Percentiles rank a stretch among this genome's conserved stretches.
These are phyloP conservation scores for Electrophaes corylata DNA, from an alignment of 2,888 invertebrate genomes.

Conservation along the genomic window DNA sequence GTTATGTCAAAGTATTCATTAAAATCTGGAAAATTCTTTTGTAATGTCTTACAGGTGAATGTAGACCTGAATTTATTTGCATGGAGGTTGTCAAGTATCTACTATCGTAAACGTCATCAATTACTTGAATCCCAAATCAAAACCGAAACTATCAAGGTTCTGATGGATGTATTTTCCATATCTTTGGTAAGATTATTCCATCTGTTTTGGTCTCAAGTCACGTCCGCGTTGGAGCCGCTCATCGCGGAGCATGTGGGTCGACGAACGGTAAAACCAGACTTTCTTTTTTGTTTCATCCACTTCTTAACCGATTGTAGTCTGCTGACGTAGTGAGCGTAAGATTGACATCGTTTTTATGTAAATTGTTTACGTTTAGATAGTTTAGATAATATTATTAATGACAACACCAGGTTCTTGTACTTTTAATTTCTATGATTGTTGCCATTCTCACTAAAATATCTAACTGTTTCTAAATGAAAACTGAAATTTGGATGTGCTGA, in stretches of 20 bases:
- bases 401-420: no score
- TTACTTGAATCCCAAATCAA: no score
- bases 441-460: no score
- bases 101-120: neutral
- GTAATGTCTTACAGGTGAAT: no score
- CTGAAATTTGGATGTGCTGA: no score
- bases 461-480: no score
- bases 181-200: constrained; percentile 11
- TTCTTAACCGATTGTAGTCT: constrained; percentile 46
- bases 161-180: constrained; percentile 17
- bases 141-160: neutral
- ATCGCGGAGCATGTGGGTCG: constrained; percentile 68
- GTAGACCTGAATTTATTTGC: no score
- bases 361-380: neutral
- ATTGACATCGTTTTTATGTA: constrained; percentile 28
- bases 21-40: no score
- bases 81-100: neutral
- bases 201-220: constrained; percentile 66
- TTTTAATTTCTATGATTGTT: no score
- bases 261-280: constrained; percentile 73
- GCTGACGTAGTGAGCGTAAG: constrained; percentile 37
- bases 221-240: constrained; percentile 48
- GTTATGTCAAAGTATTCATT: no score
- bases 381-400: neutral
- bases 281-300: constrained; percentile 74